Conservation (phyloP, 1,140 invertebrate genomes). For the Drosophila lacteicornis region DNA sequence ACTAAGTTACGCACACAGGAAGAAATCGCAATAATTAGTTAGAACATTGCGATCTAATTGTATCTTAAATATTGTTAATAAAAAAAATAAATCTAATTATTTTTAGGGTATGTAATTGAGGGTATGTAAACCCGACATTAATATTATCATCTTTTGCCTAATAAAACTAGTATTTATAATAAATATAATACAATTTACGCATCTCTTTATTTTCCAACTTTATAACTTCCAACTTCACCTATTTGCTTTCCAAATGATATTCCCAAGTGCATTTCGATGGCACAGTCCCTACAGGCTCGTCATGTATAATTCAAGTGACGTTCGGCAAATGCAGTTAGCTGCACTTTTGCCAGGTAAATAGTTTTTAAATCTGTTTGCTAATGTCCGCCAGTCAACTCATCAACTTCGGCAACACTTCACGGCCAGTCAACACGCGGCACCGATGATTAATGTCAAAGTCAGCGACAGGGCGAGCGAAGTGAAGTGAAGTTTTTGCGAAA, state of each 20-base stretch:
- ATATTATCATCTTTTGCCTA: no score
- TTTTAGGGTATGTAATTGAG: no score
- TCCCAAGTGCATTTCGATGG: conserved; percentile 9
- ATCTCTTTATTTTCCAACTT: no score
- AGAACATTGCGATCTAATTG: background rate
- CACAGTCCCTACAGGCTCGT: conserved; percentile 8
- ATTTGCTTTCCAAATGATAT: background rate
- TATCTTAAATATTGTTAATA: no score
- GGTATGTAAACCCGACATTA: no score
- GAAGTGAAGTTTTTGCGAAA: conserved; percentile 15
- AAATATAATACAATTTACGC: no score
- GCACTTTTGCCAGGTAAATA: conserved; percentile 43
- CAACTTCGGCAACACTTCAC: conserved; percentile 44
- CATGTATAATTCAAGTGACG: conserved; percentile 35
- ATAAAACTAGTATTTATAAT: no score
- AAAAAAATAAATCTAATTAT: no score
- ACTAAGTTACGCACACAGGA: conserved; percentile 15
- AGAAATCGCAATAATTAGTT: conserved; percentile 22
- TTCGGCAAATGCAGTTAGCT: conserved; percentile 49
- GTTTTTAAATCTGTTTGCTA: conserved; percentile 46
- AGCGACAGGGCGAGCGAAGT: conserved; percentile 9
- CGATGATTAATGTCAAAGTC: conserved; percentile 55
- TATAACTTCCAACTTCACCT: background rate
- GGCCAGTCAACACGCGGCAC: conserved; percentile 26
- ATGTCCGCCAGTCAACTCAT: conserved; percentile 36